A percentile compares a stretch with the other conserved stretches of the same genome.
phyloP scores from a whole-genome alignment of 2,113 vertebrate genomes.

The Anhinga anhinga region DNA sequence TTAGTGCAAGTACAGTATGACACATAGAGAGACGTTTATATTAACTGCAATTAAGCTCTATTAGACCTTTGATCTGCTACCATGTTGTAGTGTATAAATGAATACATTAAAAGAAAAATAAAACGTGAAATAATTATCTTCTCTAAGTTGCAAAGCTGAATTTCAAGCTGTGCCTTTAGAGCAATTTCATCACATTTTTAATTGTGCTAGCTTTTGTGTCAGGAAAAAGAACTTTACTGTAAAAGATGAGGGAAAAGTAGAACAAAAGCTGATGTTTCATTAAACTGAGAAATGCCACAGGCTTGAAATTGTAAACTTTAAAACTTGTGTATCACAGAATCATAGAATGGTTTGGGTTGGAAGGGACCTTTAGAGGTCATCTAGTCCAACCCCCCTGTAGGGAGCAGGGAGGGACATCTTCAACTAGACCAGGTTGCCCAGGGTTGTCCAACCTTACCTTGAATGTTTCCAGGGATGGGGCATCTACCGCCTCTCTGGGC shows the following conservation, averaged over 20 bases:
- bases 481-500: too few relatives aligned
- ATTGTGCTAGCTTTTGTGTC: not conserved
- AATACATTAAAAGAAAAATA: constrained; percentile 10
- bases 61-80: constrained; percentile 39
- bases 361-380: too few relatives aligned
- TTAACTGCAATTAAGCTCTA: constrained; percentile 24
- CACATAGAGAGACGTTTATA: not conserved
- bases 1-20: not conserved
- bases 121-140: constrained; percentile 28
- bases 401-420: too few relatives aligned
- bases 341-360: too few relatives aligned
- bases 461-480: too few relatives aligned
- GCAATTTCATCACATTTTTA: constrained; percentile 5
- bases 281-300: not conserved
- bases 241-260: constrained; percentile 13
- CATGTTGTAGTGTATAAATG: not conserved
- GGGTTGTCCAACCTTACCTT: too few relatives aligned
- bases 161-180: constrained; percentile 10
- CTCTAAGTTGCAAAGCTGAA: not conserved
- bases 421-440: too few relatives aligned
- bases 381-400: too few relatives aligned
- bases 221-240: not conserved
- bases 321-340: not conserved
- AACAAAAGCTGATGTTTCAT: constrained; percentile 1
- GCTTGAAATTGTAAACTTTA: constrained; percentile 6